Conservation (phyloP, 2,888 invertebrate species). For the Limnephilus marmoratus region DNA sequence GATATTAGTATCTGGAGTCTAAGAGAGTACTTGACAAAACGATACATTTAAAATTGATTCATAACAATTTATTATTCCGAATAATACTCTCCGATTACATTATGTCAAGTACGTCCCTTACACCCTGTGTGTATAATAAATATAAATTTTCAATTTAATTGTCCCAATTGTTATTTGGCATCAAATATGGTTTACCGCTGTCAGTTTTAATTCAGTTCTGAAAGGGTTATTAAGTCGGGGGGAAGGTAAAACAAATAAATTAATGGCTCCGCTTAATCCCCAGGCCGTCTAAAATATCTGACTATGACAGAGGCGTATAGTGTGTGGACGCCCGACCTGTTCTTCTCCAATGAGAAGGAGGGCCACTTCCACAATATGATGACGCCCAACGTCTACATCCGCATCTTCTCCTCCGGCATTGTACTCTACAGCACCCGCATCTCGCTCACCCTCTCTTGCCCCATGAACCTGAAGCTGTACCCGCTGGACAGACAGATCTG, state of each 20-base stretch:
- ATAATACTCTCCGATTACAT: too few relatives aligned
- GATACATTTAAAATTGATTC: too few relatives aligned
- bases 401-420: constrained; percentile 96
- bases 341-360: constrained; percentile 98
- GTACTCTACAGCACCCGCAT: constrained; percentile 98
- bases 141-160: too few relatives aligned
- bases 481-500: constrained; percentile 97
- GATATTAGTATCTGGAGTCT: too few relatives aligned
- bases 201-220: too few relatives aligned
- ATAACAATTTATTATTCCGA: too few relatives aligned
- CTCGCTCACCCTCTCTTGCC: constrained; percentile 96
- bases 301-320: constrained; percentile 95
- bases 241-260: not conserved
- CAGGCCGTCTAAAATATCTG: constrained; percentile 92
- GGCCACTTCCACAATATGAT: constrained; percentile 98
- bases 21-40: too few relatives aligned
- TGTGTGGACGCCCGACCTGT: constrained; percentile 99
- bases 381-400: constrained; percentile 98
- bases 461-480: constrained; percentile 98
- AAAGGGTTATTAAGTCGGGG: too few relatives aligned
- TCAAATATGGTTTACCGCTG: too few relatives aligned
- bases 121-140: too few relatives aligned
- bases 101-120: too few relatives aligned
- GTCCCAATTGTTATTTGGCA: too few relatives aligned
- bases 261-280: constrained; percentile 59